A percentile compares a stretch with the other conserved stretches of the same genome.
phyloP scores from a whole-genome alignment of 30 jellyfish, hydroid and myxozoan species.

The Turritopsis rubra region DNA sequence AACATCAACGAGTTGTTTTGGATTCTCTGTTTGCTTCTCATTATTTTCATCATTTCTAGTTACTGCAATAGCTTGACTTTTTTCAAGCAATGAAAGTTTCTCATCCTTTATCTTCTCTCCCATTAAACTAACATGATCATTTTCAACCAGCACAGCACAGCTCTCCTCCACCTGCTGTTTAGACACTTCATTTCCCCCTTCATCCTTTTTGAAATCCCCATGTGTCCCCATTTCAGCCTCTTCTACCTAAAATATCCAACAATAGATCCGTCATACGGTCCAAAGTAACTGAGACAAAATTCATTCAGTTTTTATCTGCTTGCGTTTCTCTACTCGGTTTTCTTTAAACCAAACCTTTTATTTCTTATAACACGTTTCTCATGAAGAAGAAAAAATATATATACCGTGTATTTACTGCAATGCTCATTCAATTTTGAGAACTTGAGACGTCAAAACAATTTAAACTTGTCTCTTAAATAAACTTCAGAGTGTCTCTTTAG shows the following conservation, averaged over 20 bases:
- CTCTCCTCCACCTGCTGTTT: neutral
- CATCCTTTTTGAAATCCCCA: neutral
- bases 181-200: neutral
- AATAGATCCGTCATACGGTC: neutral
- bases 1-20: neutral
- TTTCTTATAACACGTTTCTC: too few species aligned
- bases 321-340: too few species aligned
- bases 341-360: too few species aligned
- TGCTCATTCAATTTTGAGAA: too few species aligned
- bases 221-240: neutral
- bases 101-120: neutral
- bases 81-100: neutral
- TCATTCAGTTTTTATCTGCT: neutral
- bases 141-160: neutral
- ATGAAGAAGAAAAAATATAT: too few species aligned
- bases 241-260: neutral
- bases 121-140: neutral
- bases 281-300: neutral
- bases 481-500: too few species aligned
- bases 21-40: neutral
- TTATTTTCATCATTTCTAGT: neutral
- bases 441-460: too few species aligned
- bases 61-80: neutral
- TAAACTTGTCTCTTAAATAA: too few species aligned
- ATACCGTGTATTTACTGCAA: too few species aligned